These are phyloP conservation scores for Pasiphila rectangulata DNA, from an alignment of 2,888 invertebrate species.

Conservation along the genomic window DNA sequence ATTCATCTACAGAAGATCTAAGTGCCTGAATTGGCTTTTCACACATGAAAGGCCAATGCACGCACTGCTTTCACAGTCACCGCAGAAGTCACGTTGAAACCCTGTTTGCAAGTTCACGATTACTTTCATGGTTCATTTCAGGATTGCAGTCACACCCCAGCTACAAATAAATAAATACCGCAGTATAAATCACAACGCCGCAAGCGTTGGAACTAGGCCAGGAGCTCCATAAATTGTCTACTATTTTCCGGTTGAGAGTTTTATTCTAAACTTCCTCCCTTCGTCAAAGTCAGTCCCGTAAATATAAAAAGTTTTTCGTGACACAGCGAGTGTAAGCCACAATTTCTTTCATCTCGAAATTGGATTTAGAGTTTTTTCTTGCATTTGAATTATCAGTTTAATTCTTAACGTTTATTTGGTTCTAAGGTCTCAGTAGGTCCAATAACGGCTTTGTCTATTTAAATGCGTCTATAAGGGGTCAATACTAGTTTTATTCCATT, in stretches of 20 bases:
- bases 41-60: too few relatives aligned
- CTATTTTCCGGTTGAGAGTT: slow-evolving; percentile 49
- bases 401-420: too few relatives aligned
- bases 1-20: too few relatives aligned
- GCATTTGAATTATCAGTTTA: too few relatives aligned
- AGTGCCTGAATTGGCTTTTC: too few relatives aligned
- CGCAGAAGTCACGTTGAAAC: too few relatives aligned
- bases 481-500: too few relatives aligned
- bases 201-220: slow-evolving; percentile 42
- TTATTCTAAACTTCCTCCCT: slow-evolving; percentile 62
- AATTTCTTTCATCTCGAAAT: not conserved
- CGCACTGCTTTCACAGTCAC: too few relatives aligned
- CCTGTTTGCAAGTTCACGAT: not conserved
- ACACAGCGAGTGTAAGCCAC: slow-evolving; percentile 40
- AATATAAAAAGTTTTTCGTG: slow-evolving; percentile 61
- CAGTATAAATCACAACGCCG: slow-evolving; percentile 20
- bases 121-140: not conserved
- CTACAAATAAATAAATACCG: slow-evolving; percentile 16
- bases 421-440: too few relatives aligned
- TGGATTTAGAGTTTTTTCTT: too few relatives aligned
- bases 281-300: slow-evolving; percentile 66
- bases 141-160: slow-evolving; percentile 2
- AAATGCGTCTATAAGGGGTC: too few relatives aligned
- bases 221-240: slow-evolving; percentile 43
- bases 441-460: too few relatives aligned